Evolutionary conservation across 2,113 vertebrate species (phyloP).

Genomic region (Petaurus breviceps): DNA sequence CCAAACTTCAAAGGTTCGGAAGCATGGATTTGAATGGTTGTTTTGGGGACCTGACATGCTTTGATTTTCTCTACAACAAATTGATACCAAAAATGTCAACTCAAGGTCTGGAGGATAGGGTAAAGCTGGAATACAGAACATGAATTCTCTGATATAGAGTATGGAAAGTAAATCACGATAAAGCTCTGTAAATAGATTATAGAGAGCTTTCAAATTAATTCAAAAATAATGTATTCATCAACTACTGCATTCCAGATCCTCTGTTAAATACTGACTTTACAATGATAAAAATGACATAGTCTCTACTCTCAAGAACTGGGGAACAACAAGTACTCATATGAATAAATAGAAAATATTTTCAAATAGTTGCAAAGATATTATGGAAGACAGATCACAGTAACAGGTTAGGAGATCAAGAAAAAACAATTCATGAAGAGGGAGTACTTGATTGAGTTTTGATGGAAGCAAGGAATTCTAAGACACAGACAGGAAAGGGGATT

Average conservation of each 20-base stretch:
- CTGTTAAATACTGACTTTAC: background rate
- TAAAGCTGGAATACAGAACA: background rate
- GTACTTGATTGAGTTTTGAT: background rate
- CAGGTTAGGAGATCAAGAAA: background rate
- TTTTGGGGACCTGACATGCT: background rate
- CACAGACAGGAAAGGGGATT: background rate
- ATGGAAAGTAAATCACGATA: background rate
- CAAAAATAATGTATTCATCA: background rate
- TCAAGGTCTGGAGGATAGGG: background rate
- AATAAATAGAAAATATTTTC: background rate
- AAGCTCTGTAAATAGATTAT: background rate
- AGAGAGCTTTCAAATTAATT: background rate
- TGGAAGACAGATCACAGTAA: background rate
- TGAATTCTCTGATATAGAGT: background rate
- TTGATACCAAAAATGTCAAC: background rate
- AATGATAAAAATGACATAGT: background rate
- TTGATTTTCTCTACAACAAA: background rate
- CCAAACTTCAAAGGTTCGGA: background rate
- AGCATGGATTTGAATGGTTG: background rate
- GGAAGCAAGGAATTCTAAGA: background rate
- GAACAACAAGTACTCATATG: background rate
- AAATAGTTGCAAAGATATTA: background rate
- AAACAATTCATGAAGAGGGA: background rate
- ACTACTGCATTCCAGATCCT: background rate
- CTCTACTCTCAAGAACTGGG: background rate